Evolutionary conservation across 2,888 invertebrate genomes (phyloP), one percentile per base, ranked within the genome.

Genomic region (Dasysyrphus tricinctus): DNA sequence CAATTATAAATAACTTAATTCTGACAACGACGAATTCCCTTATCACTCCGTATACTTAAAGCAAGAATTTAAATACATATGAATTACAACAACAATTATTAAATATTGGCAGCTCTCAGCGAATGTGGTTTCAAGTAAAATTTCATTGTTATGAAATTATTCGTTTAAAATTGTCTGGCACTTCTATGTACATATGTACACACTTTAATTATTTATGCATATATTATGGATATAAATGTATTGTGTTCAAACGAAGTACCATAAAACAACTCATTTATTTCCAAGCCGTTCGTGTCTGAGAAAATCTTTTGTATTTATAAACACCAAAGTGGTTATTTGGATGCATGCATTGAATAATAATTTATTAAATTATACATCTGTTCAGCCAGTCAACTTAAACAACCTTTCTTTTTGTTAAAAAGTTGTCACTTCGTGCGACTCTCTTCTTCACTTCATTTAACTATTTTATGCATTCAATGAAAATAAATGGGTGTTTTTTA

Each of bases 281-380:
- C 42, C 39, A 67, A 70, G 47, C 73, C 76, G 79, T 59, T 87
- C 74, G 80, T 87, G 79, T 61, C 63, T 65, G 70, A 75, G 47
- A 79, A 75, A 39, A 79, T 61, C 34, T 49, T 70, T 63, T 49
- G 34, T 42, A 63, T 61, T 73, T 59, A 59, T 82, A 72, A 49
- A 70, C 39, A 69, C 59, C 56, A 67, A 59, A 51, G 42, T 69
- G 51, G 51, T 34, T 47, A 29, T 67, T 78, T 42, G 4, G 32
- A 37, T 61, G 24, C 80, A 80, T 76, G 84, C 65, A 39, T 65
- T 72, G 84, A 80, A 84, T 84, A 75, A 51, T 80, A 76, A 84
- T 72, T 70, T 75, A 44, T 51, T 24, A 42, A 37, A 37, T 69
- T 54, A 69, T 69, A 54, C 39, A 54, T 54, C 54, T 69, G 54